Percentiles rank a stretch among this genome's conserved stretches.
phyloP scores from a whole-genome alignment of 2,797 vertebrate genomes.

The Gambusia yucatana region DNA sequence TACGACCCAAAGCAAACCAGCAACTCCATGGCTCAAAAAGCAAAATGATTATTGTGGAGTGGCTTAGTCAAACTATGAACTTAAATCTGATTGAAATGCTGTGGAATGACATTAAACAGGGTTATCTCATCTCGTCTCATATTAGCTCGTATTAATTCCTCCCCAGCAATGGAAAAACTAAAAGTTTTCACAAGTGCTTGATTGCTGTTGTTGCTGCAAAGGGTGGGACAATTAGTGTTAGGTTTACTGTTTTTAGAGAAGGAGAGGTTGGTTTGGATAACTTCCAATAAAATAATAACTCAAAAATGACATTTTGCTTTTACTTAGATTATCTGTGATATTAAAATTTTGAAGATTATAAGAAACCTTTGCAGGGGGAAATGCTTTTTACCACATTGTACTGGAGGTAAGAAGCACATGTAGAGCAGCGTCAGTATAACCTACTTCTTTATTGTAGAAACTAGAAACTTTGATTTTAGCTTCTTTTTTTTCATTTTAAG shows the following conservation, averaged over 20 bases:
- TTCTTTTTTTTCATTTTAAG: slow-evolving; percentile 17
- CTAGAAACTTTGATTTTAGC: not conserved
- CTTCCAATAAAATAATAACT: not conserved
- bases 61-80: not conserved
- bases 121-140: not conserved
- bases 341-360: not conserved
- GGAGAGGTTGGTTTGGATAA: not conserved
- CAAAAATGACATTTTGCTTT: too few relatives aligned
- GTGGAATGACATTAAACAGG: not conserved
- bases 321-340: not conserved
- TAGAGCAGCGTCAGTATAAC: not conserved
- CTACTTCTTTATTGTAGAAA: slow-evolving; percentile 7
- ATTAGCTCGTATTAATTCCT: not conserved
- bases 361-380: not conserved
- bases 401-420: not conserved
- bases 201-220: not conserved
- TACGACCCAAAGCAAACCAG: not conserved
- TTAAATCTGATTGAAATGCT: not conserved
- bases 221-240: not conserved
- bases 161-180: not conserved
- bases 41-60: not conserved
- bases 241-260: not conserved
- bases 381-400: not conserved
- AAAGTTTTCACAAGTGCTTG: not conserved
- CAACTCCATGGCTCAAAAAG: not conserved